Evolutionary conservation across 2,888 invertebrate genomes (phyloP).

Genomic region (Yponomeuta malinellus): DNA sequence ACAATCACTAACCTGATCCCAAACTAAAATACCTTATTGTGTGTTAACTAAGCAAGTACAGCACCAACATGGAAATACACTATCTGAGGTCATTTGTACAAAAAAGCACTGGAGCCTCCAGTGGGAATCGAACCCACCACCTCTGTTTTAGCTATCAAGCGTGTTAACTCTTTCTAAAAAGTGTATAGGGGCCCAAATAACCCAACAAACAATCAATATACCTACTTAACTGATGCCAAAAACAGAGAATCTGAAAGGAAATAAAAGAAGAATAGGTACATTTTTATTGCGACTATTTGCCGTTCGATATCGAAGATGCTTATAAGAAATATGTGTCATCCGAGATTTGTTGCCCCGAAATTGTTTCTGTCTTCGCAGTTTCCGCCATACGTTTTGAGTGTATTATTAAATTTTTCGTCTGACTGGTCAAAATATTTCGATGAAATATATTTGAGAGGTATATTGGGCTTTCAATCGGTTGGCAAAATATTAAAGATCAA

Average conservation of each 20-base stretch:
- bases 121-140: too few relatives aligned
- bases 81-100: too few relatives aligned
- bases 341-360: slow-evolving; percentile 48
- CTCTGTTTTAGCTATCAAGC: too few relatives aligned
- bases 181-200: slow-evolving; percentile 1
- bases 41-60: too few relatives aligned
- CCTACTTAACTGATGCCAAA: slow-evolving; percentile 30
- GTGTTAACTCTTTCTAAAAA: too few relatives aligned
- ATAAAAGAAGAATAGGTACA: slow-evolving; percentile 30
- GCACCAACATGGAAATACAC: too few relatives aligned
- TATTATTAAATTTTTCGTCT: slow-evolving; percentile 39
- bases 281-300: slow-evolving; percentile 39
- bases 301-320: slow-evolving; percentile 39
- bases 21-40: too few relatives aligned
- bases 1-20: too few relatives aligned
- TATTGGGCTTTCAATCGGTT: slow-evolving; percentile 6
- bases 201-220: slow-evolving; percentile 29
- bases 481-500: background rate
- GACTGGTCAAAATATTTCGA: slow-evolving; percentile 30
- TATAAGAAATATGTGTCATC: slow-evolving; percentile 42
- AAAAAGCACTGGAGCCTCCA: too few relatives aligned
- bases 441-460: slow-evolving; percentile 19
- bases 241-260: slow-evolving; percentile 28
- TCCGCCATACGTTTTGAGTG: slow-evolving; percentile 35
- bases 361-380: slow-evolving; percentile 38